Percentiles rank a stretch among this genome's conserved stretches.
phyloP scores from a whole-genome alignment of 2,797 vertebrate species.

The Odontamblyopus rebecca region DNA sequence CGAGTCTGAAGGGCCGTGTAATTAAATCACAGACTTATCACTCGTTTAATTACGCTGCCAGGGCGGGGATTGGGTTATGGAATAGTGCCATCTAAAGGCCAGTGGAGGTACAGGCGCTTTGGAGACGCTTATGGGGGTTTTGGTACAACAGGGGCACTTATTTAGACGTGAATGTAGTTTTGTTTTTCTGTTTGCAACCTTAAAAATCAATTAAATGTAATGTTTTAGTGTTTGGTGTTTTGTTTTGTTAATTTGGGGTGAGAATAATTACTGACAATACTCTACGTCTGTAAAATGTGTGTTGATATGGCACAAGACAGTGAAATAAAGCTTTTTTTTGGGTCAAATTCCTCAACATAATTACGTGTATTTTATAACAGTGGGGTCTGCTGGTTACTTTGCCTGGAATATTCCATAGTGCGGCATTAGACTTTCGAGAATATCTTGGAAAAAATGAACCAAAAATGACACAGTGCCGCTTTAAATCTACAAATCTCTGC shows the following conservation, averaged over 20 bases:
- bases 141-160: too few relatives aligned
- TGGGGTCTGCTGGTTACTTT: too few relatives aligned
- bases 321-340: too few relatives aligned
- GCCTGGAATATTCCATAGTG: too few relatives aligned
- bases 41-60: slow-evolving; percentile 66
- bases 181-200: too few relatives aligned
- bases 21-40: slow-evolving; percentile 71
- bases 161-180: too few relatives aligned
- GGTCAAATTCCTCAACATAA: too few relatives aligned
- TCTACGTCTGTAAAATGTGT: not conserved
- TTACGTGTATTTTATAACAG: too few relatives aligned
- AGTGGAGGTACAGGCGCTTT: slow-evolving; percentile 11
- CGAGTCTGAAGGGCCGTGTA: slow-evolving; percentile 63
- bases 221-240: not conserved
- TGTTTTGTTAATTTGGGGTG: not conserved
- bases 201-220: not conserved
- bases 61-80: slow-evolving; percentile 52
- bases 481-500: too few relatives aligned
- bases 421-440: too few relatives aligned
- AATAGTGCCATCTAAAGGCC: slow-evolving; percentile 78
- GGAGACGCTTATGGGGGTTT: not conserved
- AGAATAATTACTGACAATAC: not conserved
- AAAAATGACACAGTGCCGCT: too few relatives aligned
- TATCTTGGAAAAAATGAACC: too few relatives aligned
- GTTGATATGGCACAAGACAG: not conserved